A percentile compares a stretch with the other conserved stretches of the same genome.
Conservation (phyloP, 2,888 invertebrate species). For the Calliopum simillimum region DNA sequence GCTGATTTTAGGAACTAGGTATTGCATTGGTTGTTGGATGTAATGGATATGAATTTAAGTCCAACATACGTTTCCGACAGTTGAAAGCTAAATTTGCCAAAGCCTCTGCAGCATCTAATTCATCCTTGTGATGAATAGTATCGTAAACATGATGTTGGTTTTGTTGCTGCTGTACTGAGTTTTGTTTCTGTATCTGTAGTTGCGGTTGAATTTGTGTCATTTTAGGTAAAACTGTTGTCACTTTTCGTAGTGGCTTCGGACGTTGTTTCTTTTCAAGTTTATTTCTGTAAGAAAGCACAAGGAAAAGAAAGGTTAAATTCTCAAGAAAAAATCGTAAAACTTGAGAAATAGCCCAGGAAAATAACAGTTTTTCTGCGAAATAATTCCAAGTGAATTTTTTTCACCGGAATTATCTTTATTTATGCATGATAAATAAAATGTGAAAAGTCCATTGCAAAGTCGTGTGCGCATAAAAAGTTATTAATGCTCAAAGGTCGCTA, state of each 20-base stretch:
- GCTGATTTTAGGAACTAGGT: slow-evolving; percentile 51
- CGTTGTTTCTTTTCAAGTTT: slow-evolving; percentile 51
- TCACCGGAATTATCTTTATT: no score
- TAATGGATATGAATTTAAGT: slow-evolving; percentile 32
- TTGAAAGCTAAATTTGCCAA: slow-evolving; percentile 75
- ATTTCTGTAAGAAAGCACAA: slow-evolving; percentile 51
- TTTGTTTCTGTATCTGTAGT: not conserved
- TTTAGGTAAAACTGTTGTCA: slow-evolving; percentile 46
- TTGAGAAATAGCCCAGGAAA: no score
- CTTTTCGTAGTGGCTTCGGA: slow-evolving; percentile 41
- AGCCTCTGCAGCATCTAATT: slow-evolving; percentile 82
- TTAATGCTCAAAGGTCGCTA: no score
- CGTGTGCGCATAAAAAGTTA: no score
- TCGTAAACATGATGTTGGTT: slow-evolving; percentile 45
- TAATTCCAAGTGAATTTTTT: no score
- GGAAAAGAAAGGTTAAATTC: no score
- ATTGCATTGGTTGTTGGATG: slow-evolving; percentile 47
- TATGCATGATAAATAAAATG: no score
- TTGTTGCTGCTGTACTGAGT: not conserved
- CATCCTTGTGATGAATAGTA: slow-evolving; percentile 75
- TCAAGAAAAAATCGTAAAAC: no score
- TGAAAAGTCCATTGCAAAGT: no score
- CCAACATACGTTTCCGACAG: slow-evolving; percentile 62
- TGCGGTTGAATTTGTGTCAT: slow-evolving; percentile 25
- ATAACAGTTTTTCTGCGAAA: no score